Conservation (phyloP, 1,140 invertebrate species). For the Phocides pigmalion region DNA sequence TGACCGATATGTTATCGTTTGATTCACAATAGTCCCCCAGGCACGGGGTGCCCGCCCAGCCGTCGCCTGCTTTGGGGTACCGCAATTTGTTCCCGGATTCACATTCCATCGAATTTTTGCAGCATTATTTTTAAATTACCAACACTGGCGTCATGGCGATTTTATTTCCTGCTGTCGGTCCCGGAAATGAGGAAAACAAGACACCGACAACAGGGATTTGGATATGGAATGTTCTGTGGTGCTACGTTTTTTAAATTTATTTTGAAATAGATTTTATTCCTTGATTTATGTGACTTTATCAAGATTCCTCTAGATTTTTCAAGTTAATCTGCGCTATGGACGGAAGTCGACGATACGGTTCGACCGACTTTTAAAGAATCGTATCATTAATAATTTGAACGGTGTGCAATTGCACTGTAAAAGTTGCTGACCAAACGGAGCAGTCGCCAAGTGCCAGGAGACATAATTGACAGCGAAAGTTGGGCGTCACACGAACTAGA, state of each 20-base stretch:
- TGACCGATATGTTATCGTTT: constrained; percentile 31
- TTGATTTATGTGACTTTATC: constrained; percentile 8
- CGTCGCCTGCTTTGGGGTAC: constrained; percentile 52
- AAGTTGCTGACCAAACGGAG: constrained; percentile 43
- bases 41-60: constrained; percentile 28
- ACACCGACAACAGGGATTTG: constrained; percentile 44
- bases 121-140: constrained; percentile 78
- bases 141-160: constrained; percentile 69
- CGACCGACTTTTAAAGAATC: constrained; percentile 25
- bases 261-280: not conserved
- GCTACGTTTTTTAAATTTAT: not conserved
- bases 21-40: constrained; percentile 17
- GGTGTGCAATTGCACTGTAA: constrained; percentile 30
- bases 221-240: constrained; percentile 42
- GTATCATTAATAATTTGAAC: constrained; percentile 36
- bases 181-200: constrained; percentile 68
- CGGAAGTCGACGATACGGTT: not conserved
- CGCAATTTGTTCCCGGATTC: constrained; percentile 65
- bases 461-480: constrained; percentile 55
- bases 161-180: constrained; percentile 72
- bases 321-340: not conserved
- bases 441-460: constrained; percentile 18
- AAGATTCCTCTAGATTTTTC: not conserved
- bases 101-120: constrained; percentile 68
- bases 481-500: constrained; percentile 37